Evolutionary conservation across 2,113 vertebrate genomes (phyloP).

Genomic region (Murina feae): DNA sequence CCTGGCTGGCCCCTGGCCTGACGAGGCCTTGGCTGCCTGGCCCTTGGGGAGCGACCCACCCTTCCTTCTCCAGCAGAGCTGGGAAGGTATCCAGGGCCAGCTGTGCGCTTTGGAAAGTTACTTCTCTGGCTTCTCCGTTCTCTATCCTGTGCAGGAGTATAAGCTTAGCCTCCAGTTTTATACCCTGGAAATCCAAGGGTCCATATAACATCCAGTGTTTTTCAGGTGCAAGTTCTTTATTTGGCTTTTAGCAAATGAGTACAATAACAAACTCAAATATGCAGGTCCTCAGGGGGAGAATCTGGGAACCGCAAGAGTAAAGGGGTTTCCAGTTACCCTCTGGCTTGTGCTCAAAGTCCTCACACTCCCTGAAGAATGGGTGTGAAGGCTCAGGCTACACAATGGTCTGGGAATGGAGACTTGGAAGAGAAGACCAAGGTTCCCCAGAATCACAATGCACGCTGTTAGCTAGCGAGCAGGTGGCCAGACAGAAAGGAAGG

Average conservation of each 20-base stretch:
- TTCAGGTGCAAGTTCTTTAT: constrained; percentile 71
- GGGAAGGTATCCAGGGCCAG: constrained; percentile 59
- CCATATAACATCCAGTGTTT: constrained; percentile 50
- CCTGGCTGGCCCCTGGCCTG: not conserved
- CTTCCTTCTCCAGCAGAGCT: constrained; percentile 35
- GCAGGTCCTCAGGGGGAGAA: constrained; percentile 16
- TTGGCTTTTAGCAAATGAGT: constrained; percentile 64
- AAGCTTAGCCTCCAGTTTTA: constrained; percentile 40
- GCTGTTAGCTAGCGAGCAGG: constrained; percentile 35
- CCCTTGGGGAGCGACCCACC: not conserved
- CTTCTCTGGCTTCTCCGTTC: not conserved
- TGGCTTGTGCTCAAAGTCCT: constrained; percentile 57
- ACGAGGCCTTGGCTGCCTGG: not conserved
- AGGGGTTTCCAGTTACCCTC: constrained; percentile 62
- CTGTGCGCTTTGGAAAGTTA: constrained; percentile 59
- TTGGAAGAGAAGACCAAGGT: constrained; percentile 32
- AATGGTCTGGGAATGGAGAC: constrained; percentile 69
- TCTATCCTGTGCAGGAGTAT: not conserved
- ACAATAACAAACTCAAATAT: constrained; percentile 40
- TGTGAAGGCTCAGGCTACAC: constrained; percentile 45
- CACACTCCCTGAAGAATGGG: constrained; percentile 45
- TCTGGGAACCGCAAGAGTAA: constrained; percentile 28
- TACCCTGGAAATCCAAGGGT: constrained; percentile 46
- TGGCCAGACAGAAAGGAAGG: constrained; percentile 2
- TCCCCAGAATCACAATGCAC: not conserved